Percentiles rank a stretch among this genome's conserved stretches.
Conservation (phyloP, 1,140 invertebrate species). For the Drosophila quadrilineata region DNA sequence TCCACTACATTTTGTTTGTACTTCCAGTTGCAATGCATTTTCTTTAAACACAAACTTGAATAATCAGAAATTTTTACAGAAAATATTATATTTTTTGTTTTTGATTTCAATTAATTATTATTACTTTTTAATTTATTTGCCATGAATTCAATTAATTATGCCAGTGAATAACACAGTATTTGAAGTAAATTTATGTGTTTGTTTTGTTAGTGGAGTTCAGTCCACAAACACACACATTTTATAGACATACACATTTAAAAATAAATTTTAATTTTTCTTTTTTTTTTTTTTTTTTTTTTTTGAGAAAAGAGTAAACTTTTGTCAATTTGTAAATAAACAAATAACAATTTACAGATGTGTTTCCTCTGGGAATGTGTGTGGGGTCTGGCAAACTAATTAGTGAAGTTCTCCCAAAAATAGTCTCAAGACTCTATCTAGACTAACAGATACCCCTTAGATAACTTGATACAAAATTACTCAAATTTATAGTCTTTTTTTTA, state of each 20-base stretch:
- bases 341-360: constrained; percentile 46
- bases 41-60: constrained; percentile 2
- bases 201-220: too few relatives aligned
- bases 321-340: constrained; percentile 72
- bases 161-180: too few relatives aligned
- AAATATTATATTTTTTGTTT: neutral
- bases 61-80: too few relatives aligned
- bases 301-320: too few relatives aligned
- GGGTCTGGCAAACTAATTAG: constrained; percentile 54
- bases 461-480: neutral
- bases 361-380: constrained; percentile 32
- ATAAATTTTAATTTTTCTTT: too few relatives aligned
- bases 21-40: constrained; percentile 15
- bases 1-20: constrained; percentile 22
- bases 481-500: neutral
- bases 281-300: too few relatives aligned
- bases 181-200: too few relatives aligned
- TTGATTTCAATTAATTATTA: neutral
- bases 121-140: neutral
- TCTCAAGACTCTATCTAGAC: neutral
- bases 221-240: too few relatives aligned
- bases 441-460: neutral
- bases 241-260: too few relatives aligned
- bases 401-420: constrained; percentile 50
- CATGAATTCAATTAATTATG: neutral